Conservation (phyloP, 2,888 invertebrate species). For the Taphrorychus bicolor region DNA sequence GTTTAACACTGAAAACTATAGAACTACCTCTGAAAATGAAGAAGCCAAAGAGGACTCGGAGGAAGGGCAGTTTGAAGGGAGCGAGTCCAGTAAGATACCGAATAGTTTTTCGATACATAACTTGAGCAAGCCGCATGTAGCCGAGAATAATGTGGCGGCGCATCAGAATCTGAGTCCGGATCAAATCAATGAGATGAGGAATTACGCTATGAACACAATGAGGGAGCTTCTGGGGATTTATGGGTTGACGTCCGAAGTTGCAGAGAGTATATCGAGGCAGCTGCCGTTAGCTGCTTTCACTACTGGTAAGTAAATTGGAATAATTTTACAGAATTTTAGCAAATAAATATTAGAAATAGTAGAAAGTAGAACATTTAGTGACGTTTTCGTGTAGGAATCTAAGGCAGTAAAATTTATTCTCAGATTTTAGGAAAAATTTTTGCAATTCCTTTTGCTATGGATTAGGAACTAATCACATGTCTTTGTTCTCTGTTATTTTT, state of each 20-base stretch:
- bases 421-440: too few relatives aligned
- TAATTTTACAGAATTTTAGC: too few relatives aligned
- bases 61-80: conserved; percentile 46
- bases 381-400: too few relatives aligned
- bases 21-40: conserved; percentile 59
- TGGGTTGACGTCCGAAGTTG: conserved; percentile 75
- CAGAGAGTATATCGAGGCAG: conserved; percentile 73
- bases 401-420: too few relatives aligned
- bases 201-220: conserved; percentile 82
- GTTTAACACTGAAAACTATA: conserved; percentile 49
- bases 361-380: too few relatives aligned
- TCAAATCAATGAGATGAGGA: conserved; percentile 68
- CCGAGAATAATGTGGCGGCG: conserved; percentile 43
- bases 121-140: conserved; percentile 57
- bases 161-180: conserved; percentile 55
- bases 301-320: conserved; percentile 63
- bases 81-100: conserved; percentile 54
- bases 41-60: conserved; percentile 54
- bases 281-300: conserved; percentile 74
- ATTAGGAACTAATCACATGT: too few relatives aligned
- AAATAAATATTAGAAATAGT: too few relatives aligned
- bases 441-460: too few relatives aligned
- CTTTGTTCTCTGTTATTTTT: too few relatives aligned
- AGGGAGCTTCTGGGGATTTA: conserved; percentile 79
- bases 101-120: conserved; percentile 58